Evolutionary conservation across 2,888 invertebrate genomes (phyloP).

Genomic region (Branchipolynoe longqiensis): DNA sequence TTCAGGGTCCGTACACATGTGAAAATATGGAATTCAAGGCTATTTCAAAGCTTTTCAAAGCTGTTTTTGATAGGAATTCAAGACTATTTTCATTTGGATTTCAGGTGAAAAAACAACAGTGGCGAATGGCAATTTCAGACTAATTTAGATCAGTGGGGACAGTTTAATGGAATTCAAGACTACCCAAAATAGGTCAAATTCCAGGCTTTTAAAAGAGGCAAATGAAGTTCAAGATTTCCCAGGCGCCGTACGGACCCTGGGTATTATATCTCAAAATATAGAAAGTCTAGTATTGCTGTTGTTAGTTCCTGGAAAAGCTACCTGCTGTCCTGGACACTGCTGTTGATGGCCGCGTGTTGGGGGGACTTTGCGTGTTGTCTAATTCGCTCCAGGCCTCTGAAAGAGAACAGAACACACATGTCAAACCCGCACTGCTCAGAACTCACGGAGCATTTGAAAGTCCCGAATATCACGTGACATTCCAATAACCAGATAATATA

Average conservation of each 20-base stretch:
- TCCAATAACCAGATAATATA: not conserved
- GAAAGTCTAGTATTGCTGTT: not conserved
- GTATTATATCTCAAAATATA: not conserved
- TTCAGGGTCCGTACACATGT: not conserved
- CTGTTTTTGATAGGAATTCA: too few relatives aligned
- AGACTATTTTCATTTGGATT: too few relatives aligned
- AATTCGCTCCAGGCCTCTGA: constrained; percentile 19
- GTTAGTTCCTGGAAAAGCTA: not conserved
- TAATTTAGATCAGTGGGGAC: too few relatives aligned
- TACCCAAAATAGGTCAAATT: too few relatives aligned
- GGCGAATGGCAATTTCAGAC: too few relatives aligned
- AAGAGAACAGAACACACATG: not conserved
- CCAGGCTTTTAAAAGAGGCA: too few relatives aligned
- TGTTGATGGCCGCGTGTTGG: not conserved
- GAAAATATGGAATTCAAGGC: too few relatives aligned
- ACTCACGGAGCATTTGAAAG: too few relatives aligned
- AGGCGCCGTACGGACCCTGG: not conserved
- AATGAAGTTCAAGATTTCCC: not conserved
- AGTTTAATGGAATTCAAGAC: too few relatives aligned
- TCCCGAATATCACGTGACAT: not conserved
- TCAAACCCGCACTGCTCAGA: too few relatives aligned
- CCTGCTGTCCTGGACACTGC: constrained; percentile 17
- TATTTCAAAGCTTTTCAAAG: too few relatives aligned
- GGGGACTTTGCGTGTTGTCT: not conserved
- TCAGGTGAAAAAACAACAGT: too few relatives aligned